A percentile compares a stretch with the other conserved stretches of the same genome.
phyloP scores from a whole-genome alignment of 2,113 vertebrate species.

The Athene noctua region DNA sequence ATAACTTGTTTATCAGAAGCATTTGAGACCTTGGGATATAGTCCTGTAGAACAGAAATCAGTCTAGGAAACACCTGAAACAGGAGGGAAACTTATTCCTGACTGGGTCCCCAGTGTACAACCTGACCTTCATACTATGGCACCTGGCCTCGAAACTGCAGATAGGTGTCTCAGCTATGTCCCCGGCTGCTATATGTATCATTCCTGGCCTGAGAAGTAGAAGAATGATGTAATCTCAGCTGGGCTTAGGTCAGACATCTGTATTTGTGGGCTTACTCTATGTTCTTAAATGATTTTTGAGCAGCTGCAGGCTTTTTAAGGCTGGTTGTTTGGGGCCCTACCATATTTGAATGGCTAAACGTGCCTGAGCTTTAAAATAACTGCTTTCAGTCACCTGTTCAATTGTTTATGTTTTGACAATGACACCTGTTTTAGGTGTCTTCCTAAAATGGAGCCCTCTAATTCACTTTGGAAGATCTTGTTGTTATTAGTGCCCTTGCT shows the following conservation, averaged over 20 bases:
- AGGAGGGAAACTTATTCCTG: not conserved
- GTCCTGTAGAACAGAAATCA: not conserved
- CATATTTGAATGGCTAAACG: not conserved
- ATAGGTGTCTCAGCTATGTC: not conserved
- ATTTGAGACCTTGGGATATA: not conserved
- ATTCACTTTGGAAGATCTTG: not conserved
- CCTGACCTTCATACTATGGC: not conserved
- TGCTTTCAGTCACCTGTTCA: not conserved
- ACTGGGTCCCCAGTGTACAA: not conserved
- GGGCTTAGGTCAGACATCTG: not conserved
- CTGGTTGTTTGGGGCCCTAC: not conserved
- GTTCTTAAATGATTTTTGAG: not conserved
- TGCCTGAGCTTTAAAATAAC: not conserved
- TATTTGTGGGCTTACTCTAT: not conserved
- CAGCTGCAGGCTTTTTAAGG: not conserved
- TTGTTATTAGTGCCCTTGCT: not conserved
- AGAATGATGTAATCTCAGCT: not conserved
- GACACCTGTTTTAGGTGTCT: not conserved
- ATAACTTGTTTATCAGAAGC: not conserved
- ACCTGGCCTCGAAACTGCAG: not conserved
- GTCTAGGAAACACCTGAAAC: not conserved
- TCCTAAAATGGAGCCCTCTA: not conserved
- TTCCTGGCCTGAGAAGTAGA: not conserved
- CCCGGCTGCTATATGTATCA: not conserved
- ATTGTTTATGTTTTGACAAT: fast-evolving